These are phyloP conservation scores for Gulo gulo DNA, from an alignment of 2,113 vertebrate genomes.

Conservation along the genomic window DNA sequence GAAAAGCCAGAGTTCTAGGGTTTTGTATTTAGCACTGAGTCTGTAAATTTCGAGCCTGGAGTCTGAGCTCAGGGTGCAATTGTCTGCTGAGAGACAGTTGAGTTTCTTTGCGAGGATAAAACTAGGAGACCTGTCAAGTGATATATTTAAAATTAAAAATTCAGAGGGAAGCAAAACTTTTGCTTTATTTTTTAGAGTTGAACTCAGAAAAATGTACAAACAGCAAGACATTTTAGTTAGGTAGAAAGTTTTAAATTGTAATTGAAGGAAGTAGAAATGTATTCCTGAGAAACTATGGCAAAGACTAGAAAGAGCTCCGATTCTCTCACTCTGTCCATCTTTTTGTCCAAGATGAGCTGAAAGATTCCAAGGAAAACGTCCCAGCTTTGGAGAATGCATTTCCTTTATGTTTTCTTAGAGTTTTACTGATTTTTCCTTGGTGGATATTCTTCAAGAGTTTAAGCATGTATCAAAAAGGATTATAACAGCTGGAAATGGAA, in stretches of 20 bases:
- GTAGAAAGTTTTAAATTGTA: neutral
- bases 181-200: slow-evolving; percentile 26
- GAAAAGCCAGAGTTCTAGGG: neutral
- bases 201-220: slow-evolving; percentile 24
- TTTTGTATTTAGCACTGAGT: neutral
- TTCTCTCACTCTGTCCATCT: neutral
- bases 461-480: slow-evolving; percentile 9
- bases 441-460: slow-evolving; percentile 62
- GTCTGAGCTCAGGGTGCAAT: slow-evolving; percentile 13
- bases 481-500: slow-evolving; percentile 18
- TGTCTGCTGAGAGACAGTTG: slow-evolving; percentile 46
- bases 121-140: neutral
- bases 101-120: slow-evolving; percentile 39
- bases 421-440: neutral
- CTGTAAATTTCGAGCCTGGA: neutral
- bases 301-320: neutral
- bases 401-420: slow-evolving; percentile 54
- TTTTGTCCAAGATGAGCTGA: slow-evolving; percentile 10
- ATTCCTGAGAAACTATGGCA: neutral
- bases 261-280: neutral
- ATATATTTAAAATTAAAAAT: neutral
- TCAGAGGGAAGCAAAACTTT: slow-evolving; percentile 15
- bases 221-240: neutral
- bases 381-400: neutral
- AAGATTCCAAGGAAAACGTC: slow-evolving; percentile 32